Conservation (phyloP, 2,888 invertebrate genomes). For the Drosophila nr. fundita region DNA sequence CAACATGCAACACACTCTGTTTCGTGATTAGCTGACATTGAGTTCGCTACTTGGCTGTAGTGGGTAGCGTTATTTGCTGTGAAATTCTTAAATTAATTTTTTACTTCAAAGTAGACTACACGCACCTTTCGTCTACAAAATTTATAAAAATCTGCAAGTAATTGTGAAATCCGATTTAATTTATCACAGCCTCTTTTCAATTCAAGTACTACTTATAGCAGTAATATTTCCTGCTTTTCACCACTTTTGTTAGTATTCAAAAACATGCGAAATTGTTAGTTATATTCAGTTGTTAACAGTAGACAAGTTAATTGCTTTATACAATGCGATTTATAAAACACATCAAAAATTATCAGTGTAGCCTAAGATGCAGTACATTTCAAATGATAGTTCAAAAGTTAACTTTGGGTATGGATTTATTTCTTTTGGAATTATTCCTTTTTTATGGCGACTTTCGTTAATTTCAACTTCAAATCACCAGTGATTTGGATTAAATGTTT, state of each 20-base stretch:
- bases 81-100: slow-evolving; percentile 65
- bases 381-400: background rate
- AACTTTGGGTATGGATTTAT: background rate
- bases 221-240: slow-evolving; percentile 16
- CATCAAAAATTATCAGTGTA: background rate
- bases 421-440: rapidly evolving
- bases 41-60: slow-evolving; percentile 34
- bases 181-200: slow-evolving; percentile 69
- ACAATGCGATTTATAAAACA: background rate
- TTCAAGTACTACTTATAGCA: slow-evolving; percentile 63
- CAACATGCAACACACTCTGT: slow-evolving; percentile 69
- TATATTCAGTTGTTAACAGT: slow-evolving; percentile 8
- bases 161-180: slow-evolving; percentile 71
- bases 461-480: background rate
- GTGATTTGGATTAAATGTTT: background rate
- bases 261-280: slow-evolving; percentile 13
- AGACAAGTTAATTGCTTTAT: background rate
- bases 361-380: background rate
- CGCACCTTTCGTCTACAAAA: slow-evolving; percentile 62
- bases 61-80: slow-evolving; percentile 56
- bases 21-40: slow-evolving; percentile 69
- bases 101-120: slow-evolving; percentile 48
- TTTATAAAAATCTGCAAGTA: slow-evolving; percentile 68
- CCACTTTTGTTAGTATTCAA: slow-evolving; percentile 20
- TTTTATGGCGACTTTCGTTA: background rate